phyloP scores from a whole-genome alignment of 2,888 invertebrate genomes.

The Biston stratarius region DNA sequence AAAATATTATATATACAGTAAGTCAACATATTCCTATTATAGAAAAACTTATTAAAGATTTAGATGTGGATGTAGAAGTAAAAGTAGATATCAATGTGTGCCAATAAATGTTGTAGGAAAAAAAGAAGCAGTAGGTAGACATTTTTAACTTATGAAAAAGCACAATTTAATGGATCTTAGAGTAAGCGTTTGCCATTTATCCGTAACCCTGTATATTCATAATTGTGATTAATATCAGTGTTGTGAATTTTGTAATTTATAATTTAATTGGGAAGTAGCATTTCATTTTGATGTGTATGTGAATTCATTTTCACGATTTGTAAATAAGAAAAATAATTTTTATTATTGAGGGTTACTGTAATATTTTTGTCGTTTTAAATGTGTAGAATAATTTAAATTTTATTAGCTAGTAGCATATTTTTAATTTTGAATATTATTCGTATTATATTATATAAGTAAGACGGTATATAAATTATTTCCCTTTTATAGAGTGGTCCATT shows the following conservation, averaged over 20 bases:
- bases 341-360: constrained; percentile 51
- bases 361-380: constrained; percentile 46
- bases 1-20: constrained; percentile 38
- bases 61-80: constrained; percentile 62
- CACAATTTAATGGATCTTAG: constrained; percentile 52
- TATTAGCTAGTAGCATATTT: neutral
- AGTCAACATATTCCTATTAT: constrained; percentile 62
- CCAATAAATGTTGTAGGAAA: constrained; percentile 58
- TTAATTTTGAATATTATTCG: constrained; percentile 4
- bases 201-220: constrained; percentile 56
- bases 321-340: constrained; percentile 27
- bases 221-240: constrained; percentile 63
- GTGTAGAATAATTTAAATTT: constrained; percentile 2
- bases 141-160: constrained; percentile 53
- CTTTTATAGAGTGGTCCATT: constrained; percentile 84
- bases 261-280: constrained; percentile 41
- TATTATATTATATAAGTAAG: constrained; percentile 41
- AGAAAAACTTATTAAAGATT: constrained; percentile 52
- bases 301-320: constrained; percentile 23
- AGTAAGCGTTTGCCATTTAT: constrained; percentile 50
- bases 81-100: constrained; percentile 63
- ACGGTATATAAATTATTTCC: constrained; percentile 49
- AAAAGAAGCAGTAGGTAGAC: constrained; percentile 54
- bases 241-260: constrained; percentile 65
- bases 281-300: constrained; percentile 24